Evolutionary conservation across 23 tunicate genomes (phyloP), one percentile per base, ranked within the genome.

Genomic region (Diplosoma virens): DNA sequence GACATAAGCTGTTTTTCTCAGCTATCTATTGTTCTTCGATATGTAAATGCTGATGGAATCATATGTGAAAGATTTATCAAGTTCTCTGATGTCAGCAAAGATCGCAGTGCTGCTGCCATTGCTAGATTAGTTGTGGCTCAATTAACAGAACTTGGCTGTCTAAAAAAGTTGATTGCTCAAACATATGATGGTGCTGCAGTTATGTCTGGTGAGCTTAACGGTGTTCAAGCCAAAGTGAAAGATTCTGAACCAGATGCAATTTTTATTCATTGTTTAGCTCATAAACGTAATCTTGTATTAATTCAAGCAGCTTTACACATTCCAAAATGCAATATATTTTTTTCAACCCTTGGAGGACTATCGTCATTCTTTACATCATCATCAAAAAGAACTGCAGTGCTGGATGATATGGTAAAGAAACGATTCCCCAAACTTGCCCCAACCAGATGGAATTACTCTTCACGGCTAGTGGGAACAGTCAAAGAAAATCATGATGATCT

Each of bases 191-290:
- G 75, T 22, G 75, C 75, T 34, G 52, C 53, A 2, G 55, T 36
- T 34, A 36, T 41, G 75, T 34, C 75, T 16, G 55, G 55, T 11
- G 75, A 41, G 54, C 32, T 68, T 53, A 68, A 68, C 30, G 34
- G 69, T 63, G 69, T 28, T 30, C 34, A 63, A 30, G 69, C 69
- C n/a, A 63, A 63, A 30, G 36, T 63, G 30, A 63, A 63, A 63
- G 36, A 63, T 11, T 63, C 34, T 63, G 69, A 16, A 5, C 69
- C 36, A 26, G 69, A 63, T 63, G 69, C 36, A 63, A 30, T 63
- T 7, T 63, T 63, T 63, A 63, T 63, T 63, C 69, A 63, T 23
- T 63, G 69, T 23, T 63, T 28, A 5, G 69, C 69, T 63, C 69
- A 63, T 35, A 63, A 63, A 18, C 7, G 11, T 4, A 63, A 7